Percentiles rank a stretch among this genome's conserved stretches.
Evolutionary conservation across 2,888 invertebrate species (phyloP).

Genomic region (Camponotus fellah): DNA sequence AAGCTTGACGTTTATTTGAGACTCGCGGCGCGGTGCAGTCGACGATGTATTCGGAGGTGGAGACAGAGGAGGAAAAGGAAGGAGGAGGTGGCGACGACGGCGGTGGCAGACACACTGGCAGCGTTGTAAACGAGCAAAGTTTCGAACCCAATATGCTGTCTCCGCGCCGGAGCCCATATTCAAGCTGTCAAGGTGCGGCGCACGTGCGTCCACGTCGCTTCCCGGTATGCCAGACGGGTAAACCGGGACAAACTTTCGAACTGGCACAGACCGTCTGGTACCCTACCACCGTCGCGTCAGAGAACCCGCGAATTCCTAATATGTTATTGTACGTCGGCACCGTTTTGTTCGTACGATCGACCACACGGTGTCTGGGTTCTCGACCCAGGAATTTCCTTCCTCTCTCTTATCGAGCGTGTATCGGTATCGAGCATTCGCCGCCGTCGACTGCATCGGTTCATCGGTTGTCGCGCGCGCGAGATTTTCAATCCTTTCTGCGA

Average conservation of each 20-base stretch:
- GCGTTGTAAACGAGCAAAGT: slow-evolving; percentile 79
- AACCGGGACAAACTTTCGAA: slow-evolving; percentile 85
- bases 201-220: slow-evolving; percentile 73
- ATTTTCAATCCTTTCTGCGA: background rate
- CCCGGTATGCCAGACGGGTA: slow-evolving; percentile 78
- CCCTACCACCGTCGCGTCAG: slow-evolving; percentile 68
- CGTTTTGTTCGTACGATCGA: slow-evolving; percentile 69
- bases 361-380: slow-evolving; percentile 55
- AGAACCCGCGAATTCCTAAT: slow-evolving; percentile 73
- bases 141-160: slow-evolving; percentile 79
- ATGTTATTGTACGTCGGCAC: slow-evolving; percentile 72
- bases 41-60: slow-evolving; percentile 6
- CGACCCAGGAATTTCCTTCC: slow-evolving; percentile 65
- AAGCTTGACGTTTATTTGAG: slow-evolving; percentile 1
- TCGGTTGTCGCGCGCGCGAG: background rate
- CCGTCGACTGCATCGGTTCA: background rate
- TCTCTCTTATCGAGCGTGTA: background rate
- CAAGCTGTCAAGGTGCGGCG: slow-evolving; percentile 79
- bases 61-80: slow-evolving; percentile 6
- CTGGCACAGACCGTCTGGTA: slow-evolving; percentile 85
- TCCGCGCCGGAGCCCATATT: slow-evolving; percentile 76
- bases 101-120: slow-evolving; percentile 68
- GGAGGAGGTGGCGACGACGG: slow-evolving; percentile 30
- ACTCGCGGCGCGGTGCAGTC: background rate
- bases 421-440: slow-evolving; percentile 47